Evolutionary conservation across 2,888 invertebrate genomes (phyloP), one percentile per base, ranked within the genome.

Genomic region (Eilema depressum): DNA sequence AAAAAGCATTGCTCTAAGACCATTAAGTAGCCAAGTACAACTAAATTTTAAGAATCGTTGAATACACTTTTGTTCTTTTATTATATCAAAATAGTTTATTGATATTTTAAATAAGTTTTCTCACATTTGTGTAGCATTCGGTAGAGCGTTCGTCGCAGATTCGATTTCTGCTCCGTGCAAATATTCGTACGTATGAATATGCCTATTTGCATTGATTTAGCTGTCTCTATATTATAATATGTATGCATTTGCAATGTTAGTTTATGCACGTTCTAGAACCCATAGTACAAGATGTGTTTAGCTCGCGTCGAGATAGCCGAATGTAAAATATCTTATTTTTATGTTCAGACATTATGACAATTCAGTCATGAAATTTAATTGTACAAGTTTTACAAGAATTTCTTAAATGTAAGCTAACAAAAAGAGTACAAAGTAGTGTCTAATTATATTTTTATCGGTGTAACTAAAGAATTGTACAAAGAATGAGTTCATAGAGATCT

Each of bases 401-500:
- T n/a, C n/a, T 53, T 4, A 53, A 53, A 47, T 17, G 20, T 53
- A 8, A n/a, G 0, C n/a, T 53, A n/a, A 20, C n/a, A 53, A 53
- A 53, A 53, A n/a, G 8, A 53, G n/a, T 10, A 53, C 53, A 59
- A 59, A 14, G 25, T 26, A 3, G 11, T 26, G 1, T 17, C 28
- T 26, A 63, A 57, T 57, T 57, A 57, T 25, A 23, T 23, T 66
- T 53, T 64, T 53, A 64, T 63, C 37, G 23, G 28, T 66, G 11
- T 59, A 75, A 79, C 71, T 76, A 76, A 84, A 86, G 77, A 84
- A 86, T 85, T 85, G 76, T 71, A 80, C 72, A 79, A 86, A 83
- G 86, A 86, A 85, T 84, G 86, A 84, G 86, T 86, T 83, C 86
- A 83, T 82, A 81, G 78, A 89, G 92, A 92, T 92, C 89, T 86